A percentile compares a stretch with the other conserved stretches of the same genome.
Evolutionary conservation across 2,797 vertebrate genomes (phyloP).

Genomic region (Melanogrammus aeglefinus): DNA sequence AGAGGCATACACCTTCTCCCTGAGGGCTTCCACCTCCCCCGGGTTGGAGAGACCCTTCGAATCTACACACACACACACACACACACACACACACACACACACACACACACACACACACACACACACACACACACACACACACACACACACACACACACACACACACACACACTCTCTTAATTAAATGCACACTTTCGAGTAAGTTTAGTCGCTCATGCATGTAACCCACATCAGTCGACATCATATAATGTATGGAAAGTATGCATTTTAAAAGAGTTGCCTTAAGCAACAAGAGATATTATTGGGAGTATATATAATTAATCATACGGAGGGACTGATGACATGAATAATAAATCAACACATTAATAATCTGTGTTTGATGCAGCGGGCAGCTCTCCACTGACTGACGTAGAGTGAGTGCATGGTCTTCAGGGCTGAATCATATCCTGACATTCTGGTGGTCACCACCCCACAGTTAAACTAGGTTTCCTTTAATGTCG

Average conservation of each 20-base stretch:
- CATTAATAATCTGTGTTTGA: neutral
- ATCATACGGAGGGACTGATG: neutral
- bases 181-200: no score
- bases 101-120: slow-evolving; percentile 8
- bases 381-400: no score
- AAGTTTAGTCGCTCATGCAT: no score
- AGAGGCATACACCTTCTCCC: slow-evolving; percentile 97
- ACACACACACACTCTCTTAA: neutral
- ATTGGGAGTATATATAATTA: neutral
- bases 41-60: slow-evolving; percentile 97
- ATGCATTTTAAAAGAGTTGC: slow-evolving; percentile 1
- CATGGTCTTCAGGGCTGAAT: no score
- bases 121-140: slow-evolving; percentile 2
- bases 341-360: neutral
- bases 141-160: neutral
- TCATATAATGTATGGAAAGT: neutral
- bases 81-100: neutral
- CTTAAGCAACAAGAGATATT: neutral
- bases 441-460: no score
- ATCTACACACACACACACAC: slow-evolving; percentile 69
- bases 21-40: slow-evolving; percentile 89
- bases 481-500: no score
- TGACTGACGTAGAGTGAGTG: no score
- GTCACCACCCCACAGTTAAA: no score
- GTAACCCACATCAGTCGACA: neutral